Conservation (phyloP, 2,113 vertebrate species). For the Equus przewalskii region DNA sequence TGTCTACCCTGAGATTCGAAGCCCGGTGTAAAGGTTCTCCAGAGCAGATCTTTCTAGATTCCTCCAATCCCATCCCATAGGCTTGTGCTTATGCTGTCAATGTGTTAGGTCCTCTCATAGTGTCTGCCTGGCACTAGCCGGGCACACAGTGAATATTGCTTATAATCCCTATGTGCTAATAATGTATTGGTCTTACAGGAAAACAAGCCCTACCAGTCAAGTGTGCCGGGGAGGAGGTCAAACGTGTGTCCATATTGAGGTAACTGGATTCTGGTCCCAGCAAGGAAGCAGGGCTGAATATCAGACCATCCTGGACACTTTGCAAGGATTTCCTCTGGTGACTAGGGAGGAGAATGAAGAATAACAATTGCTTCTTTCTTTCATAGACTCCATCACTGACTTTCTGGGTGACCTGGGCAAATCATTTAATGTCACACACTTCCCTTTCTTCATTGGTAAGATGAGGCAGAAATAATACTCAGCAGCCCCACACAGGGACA, state of each 20-base stretch:
- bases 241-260: accelerated
- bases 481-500: conserved; percentile 62
- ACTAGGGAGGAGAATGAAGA: not conserved
- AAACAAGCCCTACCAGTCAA: not conserved
- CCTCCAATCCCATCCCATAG: not conserved
- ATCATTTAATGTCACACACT: conserved; percentile 80
- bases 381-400: conserved; percentile 26
- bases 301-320: not conserved
- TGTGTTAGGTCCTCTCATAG: not conserved
- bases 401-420: conserved; percentile 79
- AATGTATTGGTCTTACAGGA: not conserved
- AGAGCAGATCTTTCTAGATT: not conserved
- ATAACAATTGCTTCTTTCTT: not conserved
- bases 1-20: not conserved
- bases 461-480: conserved; percentile 72
- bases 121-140: no score
- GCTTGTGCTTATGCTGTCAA: not conserved
- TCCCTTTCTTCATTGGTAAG: conserved; percentile 64
- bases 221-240: not conserved
- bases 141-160: not conserved
- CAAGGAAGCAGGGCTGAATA: not conserved
- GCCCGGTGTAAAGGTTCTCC: not conserved
- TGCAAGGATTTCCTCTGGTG: not conserved
- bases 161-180: not conserved
- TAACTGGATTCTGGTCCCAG: not conserved